phyloP scores from a whole-genome alignment of 2,797 vertebrate genomes.

The Cynodonichthys magdalenae region DNA sequence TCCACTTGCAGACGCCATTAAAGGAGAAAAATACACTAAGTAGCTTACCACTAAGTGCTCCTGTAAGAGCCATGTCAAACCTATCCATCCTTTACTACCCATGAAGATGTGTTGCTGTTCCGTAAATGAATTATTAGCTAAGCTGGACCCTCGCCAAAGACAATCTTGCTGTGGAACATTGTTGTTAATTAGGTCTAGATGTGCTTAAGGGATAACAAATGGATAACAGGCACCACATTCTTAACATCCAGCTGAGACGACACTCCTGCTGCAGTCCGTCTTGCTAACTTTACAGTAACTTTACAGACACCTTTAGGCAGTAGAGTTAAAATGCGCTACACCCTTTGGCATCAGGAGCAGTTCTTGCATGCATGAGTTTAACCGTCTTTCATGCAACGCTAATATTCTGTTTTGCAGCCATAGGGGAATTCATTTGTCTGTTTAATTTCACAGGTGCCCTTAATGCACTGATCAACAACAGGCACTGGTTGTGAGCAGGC shows the following conservation, averaged over 20 bases:
- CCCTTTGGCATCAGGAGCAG: slow-evolving; percentile 54
- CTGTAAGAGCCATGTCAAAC: slow-evolving; percentile 63
- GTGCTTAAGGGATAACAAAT: slow-evolving; percentile 75
- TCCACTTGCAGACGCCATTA: slow-evolving; percentile 57
- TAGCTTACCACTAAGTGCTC: slow-evolving; percentile 64
- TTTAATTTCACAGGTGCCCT: slow-evolving; percentile 79
- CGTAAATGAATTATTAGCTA: slow-evolving; percentile 72
- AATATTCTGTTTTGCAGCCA: slow-evolving; percentile 67
- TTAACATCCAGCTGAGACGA: slow-evolving; percentile 58
- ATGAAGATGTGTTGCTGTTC: slow-evolving; percentile 65
- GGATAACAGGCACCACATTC: slow-evolving; percentile 64
- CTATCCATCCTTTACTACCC: slow-evolving; percentile 70
- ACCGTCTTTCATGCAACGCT: slow-evolving; percentile 58
- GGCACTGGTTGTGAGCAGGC: slow-evolving; percentile 64
- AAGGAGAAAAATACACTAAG: slow-evolving; percentile 60
- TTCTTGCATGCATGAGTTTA: slow-evolving; percentile 46
- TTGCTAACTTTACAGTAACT: slow-evolving; percentile 43
- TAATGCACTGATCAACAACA: slow-evolving; percentile 67
- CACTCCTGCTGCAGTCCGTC: slow-evolving; percentile 35
- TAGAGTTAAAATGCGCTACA: slow-evolving; percentile 37
- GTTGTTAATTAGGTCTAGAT: slow-evolving; percentile 76
- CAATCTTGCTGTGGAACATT: slow-evolving; percentile 71
- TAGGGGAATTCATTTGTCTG: slow-evolving; percentile 75
- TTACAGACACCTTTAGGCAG: slow-evolving; percentile 44
- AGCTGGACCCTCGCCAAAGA: slow-evolving; percentile 72